These are phyloP conservation scores for Pterophyllum scalare DNA, from an alignment of 2,113 vertebrate species.

Conservation along the genomic window DNA sequence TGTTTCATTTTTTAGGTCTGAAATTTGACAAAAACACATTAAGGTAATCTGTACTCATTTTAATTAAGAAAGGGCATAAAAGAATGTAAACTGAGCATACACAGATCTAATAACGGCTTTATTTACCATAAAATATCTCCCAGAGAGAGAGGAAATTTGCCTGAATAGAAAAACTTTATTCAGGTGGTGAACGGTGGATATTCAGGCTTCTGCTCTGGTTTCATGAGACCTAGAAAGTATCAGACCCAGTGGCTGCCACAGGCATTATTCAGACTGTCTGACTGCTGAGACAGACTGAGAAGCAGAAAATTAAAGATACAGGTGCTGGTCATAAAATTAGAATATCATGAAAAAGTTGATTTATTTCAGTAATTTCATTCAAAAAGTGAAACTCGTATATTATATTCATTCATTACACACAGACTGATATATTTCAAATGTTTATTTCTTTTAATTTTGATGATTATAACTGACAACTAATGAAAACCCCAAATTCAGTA, in stretches of 20 bases:
- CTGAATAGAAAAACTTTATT: background rate
- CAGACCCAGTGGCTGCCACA: background rate
- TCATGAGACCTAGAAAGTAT: background rate
- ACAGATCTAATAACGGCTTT: background rate
- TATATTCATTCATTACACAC: too few relatives aligned
- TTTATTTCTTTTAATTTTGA: too few relatives aligned
- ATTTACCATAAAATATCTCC: background rate
- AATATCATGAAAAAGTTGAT: too few relatives aligned
- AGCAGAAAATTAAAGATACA: background rate
- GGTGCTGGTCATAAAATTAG: too few relatives aligned
- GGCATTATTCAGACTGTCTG: background rate
- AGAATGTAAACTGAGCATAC: background rate
- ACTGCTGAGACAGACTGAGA: background rate
- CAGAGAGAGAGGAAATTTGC: background rate
- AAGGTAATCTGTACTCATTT: background rate
- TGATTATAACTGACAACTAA: too few relatives aligned
- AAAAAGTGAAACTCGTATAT: too few relatives aligned
- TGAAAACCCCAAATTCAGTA: too few relatives aligned
- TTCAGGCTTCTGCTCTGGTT: background rate
- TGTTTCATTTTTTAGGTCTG: background rate
- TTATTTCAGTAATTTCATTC: too few relatives aligned
- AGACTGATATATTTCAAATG: too few relatives aligned
- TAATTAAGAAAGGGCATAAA: background rate
- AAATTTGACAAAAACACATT: too few relatives aligned
- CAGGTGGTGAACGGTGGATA: background rate